Evolutionary conservation across 2,113 vertebrate species (phyloP).

Genomic region (Leucoraja erinaceus): DNA sequence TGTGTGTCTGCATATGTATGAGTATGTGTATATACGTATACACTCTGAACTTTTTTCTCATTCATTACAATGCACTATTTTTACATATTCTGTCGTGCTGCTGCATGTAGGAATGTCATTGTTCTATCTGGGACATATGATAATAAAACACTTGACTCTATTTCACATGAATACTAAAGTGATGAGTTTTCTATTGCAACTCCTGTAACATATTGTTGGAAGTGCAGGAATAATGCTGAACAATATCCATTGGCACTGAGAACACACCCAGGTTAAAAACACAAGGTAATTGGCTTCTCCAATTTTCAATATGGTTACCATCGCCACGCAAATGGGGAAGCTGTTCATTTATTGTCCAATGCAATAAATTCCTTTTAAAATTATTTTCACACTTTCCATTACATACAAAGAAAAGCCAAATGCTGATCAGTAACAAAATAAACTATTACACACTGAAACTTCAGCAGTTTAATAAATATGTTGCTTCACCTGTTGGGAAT

Average conservation of each 20-base stretch:
- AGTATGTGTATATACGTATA: too few relatives aligned
- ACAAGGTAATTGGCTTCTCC: neutral
- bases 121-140: too few relatives aligned
- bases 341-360: neutral
- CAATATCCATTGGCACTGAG: neutral
- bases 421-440: neutral
- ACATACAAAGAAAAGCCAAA: neutral
- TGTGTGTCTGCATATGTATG: too few relatives aligned
- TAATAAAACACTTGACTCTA: too few relatives aligned
- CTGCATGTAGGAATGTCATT: too few relatives aligned
- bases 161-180: too few relatives aligned
- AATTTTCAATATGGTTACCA: neutral
- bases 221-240: neutral
- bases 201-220: neutral
- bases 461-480: neutral
- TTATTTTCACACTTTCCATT: neutral
- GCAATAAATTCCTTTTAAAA: neutral
- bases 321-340: neutral
- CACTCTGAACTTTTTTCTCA: too few relatives aligned
- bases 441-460: neutral
- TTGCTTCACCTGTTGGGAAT: neutral
- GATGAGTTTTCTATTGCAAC: neutral
- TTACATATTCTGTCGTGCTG: too few relatives aligned
- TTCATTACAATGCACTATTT: too few relatives aligned
- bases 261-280: neutral